Conservation (phyloP, 2,797 vertebrate genomes). For the Carduelis carduelis region DNA sequence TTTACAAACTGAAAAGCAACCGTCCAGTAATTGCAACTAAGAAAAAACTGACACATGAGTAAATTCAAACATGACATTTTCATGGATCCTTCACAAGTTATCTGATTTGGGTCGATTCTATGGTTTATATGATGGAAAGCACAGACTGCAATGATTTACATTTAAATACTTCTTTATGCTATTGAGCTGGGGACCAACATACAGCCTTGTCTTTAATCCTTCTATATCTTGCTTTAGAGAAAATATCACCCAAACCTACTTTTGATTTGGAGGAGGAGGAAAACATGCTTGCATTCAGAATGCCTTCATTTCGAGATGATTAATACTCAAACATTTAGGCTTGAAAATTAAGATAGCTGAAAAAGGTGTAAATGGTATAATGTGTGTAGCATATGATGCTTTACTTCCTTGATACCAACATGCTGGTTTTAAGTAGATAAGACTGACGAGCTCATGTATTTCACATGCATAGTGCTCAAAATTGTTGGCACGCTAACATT, state of each 20-base stretch:
- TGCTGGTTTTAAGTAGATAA: not conserved
- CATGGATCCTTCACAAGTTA: not conserved
- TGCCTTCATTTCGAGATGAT: not conserved
- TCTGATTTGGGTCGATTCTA: not conserved
- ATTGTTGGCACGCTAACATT: not conserved
- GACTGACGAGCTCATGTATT: not conserved
- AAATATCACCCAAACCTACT: not conserved
- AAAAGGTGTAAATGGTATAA: not conserved
- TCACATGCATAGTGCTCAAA: not conserved
- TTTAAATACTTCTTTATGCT: constrained; percentile 25
- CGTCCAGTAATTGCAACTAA: not conserved
- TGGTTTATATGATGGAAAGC: constrained; percentile 18
- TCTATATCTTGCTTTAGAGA: not conserved
- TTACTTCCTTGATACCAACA: not conserved
- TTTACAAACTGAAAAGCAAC: not conserved
- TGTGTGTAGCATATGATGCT: not conserved
- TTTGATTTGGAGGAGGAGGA: not conserved
- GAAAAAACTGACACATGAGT: not conserved
- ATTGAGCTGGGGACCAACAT: not conserved
- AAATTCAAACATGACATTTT: not conserved
- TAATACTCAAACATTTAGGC: not conserved
- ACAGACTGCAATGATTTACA: constrained; percentile 48
- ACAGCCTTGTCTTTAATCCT: not conserved
- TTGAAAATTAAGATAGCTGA: not conserved
- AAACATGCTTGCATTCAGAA: not conserved